These are phyloP conservation scores for Solen grandis DNA, from an alignment of 1,140 invertebrate species.

Conservation along the genomic window DNA sequence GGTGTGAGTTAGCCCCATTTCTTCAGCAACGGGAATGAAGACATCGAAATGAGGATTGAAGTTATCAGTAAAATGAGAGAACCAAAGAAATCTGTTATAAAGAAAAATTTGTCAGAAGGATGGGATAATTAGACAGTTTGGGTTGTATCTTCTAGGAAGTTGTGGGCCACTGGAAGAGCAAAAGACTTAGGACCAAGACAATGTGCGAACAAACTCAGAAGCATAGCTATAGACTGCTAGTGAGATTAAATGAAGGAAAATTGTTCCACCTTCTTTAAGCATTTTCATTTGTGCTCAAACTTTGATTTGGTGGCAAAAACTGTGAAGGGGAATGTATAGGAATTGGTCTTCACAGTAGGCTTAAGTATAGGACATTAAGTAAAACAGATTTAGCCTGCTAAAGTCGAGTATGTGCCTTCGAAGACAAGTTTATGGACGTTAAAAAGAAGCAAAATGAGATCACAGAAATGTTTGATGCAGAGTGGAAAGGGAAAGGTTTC, in stretches of 20 bases:
- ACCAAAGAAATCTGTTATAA: slow-evolving; percentile 27
- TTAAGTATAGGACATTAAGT: slow-evolving; percentile 46
- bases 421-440: neutral
- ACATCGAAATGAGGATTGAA: slow-evolving; percentile 13
- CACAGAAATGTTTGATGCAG: slow-evolving; percentile 10
- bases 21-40: slow-evolving; percentile 40
- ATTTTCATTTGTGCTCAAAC: neutral
- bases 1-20: slow-evolving; percentile 16
- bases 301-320: neutral
- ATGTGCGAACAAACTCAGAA: slow-evolving; percentile 25
- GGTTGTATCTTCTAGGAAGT: slow-evolving; percentile 12
- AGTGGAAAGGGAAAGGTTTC: slow-evolving; percentile 39
- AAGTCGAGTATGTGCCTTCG: slow-evolving; percentile 25
- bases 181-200: slow-evolving; percentile 23
- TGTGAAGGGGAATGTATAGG: slow-evolving; percentile 16
- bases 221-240: slow-evolving; percentile 6
- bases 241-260: slow-evolving; percentile 14
- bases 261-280: neutral
- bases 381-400: slow-evolving; percentile 16
- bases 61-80: slow-evolving; percentile 33
- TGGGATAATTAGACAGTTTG: slow-evolving; percentile 30
- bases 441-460: slow-evolving; percentile 23
- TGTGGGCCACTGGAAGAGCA: slow-evolving; percentile 33
- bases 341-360: slow-evolving; percentile 36
- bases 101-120: slow-evolving; percentile 21